phyloP scores from a whole-genome alignment of 1,140 invertebrate genomes.

The Drosophila insularis region DNA sequence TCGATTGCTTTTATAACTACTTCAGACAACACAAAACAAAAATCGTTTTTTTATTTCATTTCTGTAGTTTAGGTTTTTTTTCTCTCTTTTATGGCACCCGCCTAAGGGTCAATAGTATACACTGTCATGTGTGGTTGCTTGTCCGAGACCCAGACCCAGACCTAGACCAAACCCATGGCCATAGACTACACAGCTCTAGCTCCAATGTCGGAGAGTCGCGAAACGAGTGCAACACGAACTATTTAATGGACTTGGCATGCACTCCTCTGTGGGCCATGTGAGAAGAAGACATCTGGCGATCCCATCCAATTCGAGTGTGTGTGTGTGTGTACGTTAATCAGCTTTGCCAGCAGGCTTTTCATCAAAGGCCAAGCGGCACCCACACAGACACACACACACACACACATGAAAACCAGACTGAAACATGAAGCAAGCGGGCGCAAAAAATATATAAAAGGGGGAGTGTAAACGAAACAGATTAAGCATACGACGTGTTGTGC shows the following conservation, averaged over 20 bases:
- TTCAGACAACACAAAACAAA: neutral
- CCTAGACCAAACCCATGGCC: neutral
- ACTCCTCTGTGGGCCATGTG: conserved; percentile 49
- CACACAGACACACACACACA: conserved; percentile 14
- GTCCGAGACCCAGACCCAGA: conserved; percentile 13
- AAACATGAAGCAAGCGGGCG: conserved; percentile 9
- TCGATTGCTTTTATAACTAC: conserved; percentile 2
- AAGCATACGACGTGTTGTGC: conserved; percentile 76
- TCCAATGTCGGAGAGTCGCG: conserved; percentile 30
- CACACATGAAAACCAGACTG: conserved; percentile 6
- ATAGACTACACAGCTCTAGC: neutral
- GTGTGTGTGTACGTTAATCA: conserved; percentile 63
- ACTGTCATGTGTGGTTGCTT: conserved; percentile 69
- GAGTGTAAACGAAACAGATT: conserved; percentile 50
- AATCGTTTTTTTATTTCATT: neutral
- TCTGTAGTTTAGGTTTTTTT: conserved; percentile 23
- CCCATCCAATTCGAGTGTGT: conserved; percentile 30
- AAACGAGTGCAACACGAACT: conserved; percentile 79
- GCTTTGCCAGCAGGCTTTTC: conserved; percentile 72
- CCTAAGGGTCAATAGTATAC: conserved; percentile 62
- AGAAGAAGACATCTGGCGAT: conserved; percentile 71
- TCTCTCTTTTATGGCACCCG: conserved; percentile 45
- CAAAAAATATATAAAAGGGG: neutral
- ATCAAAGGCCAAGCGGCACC: conserved; percentile 70
- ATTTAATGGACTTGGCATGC: conserved; percentile 75